These are phyloP conservation scores for Corydoras maculifer DNA, from an alignment of 2,113 vertebrate genomes.

Conservation along the genomic window DNA sequence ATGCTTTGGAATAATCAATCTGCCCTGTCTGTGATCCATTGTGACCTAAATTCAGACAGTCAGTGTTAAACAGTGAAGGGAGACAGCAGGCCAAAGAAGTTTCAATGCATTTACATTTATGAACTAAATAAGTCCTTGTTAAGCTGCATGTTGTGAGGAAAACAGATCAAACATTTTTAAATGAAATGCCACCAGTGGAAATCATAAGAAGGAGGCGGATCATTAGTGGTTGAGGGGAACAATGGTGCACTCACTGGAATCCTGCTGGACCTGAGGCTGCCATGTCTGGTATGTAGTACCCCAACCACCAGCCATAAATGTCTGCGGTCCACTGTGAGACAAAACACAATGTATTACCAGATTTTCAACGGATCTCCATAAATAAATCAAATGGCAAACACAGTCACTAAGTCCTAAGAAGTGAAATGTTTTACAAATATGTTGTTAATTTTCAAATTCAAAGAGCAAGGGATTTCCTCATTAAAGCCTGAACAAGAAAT, in stretches of 20 bases:
- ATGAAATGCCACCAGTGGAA: constrained; percentile 3
- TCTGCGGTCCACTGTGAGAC: constrained; percentile 77
- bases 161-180: neutral
- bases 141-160: constrained; percentile 1
- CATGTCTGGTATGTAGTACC: constrained; percentile 93
- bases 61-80: no score
- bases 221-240: neutral
- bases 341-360: constrained; percentile 22
- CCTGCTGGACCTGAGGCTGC: constrained; percentile 91
- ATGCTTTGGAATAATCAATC: constrained; percentile 60
- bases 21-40: constrained; percentile 65
- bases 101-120: no score
- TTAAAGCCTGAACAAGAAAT: no score
- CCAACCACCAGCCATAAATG: constrained; percentile 93
- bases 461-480: no score
- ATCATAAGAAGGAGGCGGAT: neutral
- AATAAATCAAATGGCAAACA: no score
- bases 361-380: neutral
- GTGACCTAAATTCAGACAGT: constrained; percentile 66
- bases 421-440: no score
- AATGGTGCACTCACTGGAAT: constrained; percentile 75
- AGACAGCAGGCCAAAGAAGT: no score
- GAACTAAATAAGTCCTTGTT: neutral
- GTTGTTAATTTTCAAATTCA: no score
- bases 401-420: no score